Conservation (phyloP, 2,113 vertebrate genomes). For the Turdus rufiventris region DNA sequence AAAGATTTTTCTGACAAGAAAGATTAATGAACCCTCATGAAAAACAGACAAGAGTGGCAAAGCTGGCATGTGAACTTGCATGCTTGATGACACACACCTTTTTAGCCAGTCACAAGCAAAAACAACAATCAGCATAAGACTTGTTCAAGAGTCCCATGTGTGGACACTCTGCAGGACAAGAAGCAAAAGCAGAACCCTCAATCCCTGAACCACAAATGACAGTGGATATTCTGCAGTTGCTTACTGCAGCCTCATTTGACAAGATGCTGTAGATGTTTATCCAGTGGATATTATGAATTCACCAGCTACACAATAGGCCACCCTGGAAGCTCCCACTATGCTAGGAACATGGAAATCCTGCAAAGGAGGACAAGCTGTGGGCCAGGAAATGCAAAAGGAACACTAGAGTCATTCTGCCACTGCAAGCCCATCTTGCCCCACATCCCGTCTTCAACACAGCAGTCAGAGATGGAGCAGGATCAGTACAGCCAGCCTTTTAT, state of each 20-base stretch:
- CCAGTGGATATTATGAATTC: constrained; percentile 35
- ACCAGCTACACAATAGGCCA: constrained; percentile 42
- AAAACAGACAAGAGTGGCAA: neutral
- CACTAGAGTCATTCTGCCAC: neutral
- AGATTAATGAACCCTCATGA: neutral
- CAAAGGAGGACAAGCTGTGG: neutral
- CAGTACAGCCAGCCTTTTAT: neutral
- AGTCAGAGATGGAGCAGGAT: neutral
- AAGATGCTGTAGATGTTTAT: constrained; percentile 32
- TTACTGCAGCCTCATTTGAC: neutral
- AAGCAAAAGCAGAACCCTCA: neutral
- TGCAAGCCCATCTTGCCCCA: neutral
- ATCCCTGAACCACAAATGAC: neutral
- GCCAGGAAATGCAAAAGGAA: neutral
- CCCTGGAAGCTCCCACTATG: constrained; percentile 16
- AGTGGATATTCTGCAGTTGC: neutral
- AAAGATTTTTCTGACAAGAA: neutral
- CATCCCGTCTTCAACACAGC: neutral
- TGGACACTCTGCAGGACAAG: neutral
- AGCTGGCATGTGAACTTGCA: neutral
- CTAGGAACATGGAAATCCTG: neutral
- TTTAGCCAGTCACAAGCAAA: neutral
- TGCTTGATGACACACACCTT: neutral
- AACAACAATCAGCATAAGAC: neutral
- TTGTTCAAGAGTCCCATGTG: neutral